These are phyloP conservation scores for Nephila pilipes DNA, from an alignment of 1,140 invertebrate species.

Conservation along the genomic window DNA sequence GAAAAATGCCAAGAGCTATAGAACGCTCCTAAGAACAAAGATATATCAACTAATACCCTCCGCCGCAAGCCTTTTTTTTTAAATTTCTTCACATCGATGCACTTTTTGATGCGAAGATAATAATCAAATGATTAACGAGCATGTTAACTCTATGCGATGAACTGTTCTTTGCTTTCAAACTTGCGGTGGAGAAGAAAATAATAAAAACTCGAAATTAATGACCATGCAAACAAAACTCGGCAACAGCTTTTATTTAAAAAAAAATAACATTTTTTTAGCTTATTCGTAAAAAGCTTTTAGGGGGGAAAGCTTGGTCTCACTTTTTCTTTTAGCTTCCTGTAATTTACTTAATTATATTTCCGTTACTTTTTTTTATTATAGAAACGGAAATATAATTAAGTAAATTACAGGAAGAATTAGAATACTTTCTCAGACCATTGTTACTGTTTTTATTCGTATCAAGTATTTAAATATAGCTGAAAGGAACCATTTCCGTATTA, in stretches of 20 bases:
- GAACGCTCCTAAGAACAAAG: conserved; percentile 71
- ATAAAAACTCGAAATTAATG: conserved; percentile 75
- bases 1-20: too few species aligned
- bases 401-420: too few species aligned
- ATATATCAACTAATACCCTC: conserved; percentile 49
- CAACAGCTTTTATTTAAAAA: conserved; percentile 77
- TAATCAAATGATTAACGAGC: conserved; percentile 76
- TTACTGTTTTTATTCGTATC: too few species aligned
- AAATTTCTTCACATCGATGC: conserved; percentile 69
- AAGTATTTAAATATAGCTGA: too few species aligned
- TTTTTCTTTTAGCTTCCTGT: too few species aligned
- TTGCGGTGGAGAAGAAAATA: conserved; percentile 74
- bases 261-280: conserved; percentile 58
- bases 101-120: conserved; percentile 76
- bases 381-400: too few species aligned
- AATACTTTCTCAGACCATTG: too few species aligned
- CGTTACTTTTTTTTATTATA: conserved; percentile 74
- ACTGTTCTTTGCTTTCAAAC: conserved; percentile 76
- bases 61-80: conserved; percentile 35
- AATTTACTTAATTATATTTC: conserved; percentile 77
- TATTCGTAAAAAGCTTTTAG: conserved; percentile 74
- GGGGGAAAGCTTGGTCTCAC: too few species aligned
- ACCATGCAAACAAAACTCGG: conserved; percentile 75
- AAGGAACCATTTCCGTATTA: too few species aligned
- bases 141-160: conserved; percentile 76